Evolutionary conservation across 2,113 vertebrate species (phyloP), one percentile per base, ranked within the genome.

Genomic region (Phoenicopterus ruber): DNA sequence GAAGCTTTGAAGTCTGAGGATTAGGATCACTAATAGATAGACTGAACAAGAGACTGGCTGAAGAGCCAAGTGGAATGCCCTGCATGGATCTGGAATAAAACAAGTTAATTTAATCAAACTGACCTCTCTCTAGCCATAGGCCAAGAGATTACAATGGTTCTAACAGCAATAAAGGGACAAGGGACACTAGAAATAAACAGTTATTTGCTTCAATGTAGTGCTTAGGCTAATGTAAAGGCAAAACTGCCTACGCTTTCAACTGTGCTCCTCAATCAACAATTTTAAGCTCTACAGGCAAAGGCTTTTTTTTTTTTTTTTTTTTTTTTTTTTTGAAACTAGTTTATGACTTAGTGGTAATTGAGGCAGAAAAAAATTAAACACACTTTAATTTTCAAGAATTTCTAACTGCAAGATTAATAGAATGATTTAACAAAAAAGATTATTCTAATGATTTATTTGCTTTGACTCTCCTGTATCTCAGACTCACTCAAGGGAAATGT

Each of bases 1-100:
- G 94, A 95, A 89, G 97, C 98, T 98, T 98, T 98, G 97, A 98
- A 98, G 98, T 98, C 92, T 55, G 19, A 88, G 98, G 98, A 98
- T 98, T 98, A 98, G 97, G 95, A 95, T 97, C 97, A 91, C 85
- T 97, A 98, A 98, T 94, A 98, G 97, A 97, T 93, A 91, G 96
- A 90, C 95, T 67, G 93, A 98, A 98, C 6, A 16, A 97, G 96
- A 97, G 96, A 94, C 96, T 86, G 95, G 97, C 95, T 97, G 95
- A 94, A 97, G 87, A 96, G 96, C 94, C 97, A 98, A 98, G 97
- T 97, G 97, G 95, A 97, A 98, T 82, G 62, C 74, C 94, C 93
- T 95, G 96, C 89, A n/a, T 76, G 93, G n/a, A 57, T 88, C 96
- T 88, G 96, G 97, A 98, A 98, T 97, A 98, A 98, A 98, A 96